These are phyloP conservation scores for Melanotaenia pygmaea DNA, from an alignment of 2,797 vertebrate species.

Conservation along the genomic window DNA sequence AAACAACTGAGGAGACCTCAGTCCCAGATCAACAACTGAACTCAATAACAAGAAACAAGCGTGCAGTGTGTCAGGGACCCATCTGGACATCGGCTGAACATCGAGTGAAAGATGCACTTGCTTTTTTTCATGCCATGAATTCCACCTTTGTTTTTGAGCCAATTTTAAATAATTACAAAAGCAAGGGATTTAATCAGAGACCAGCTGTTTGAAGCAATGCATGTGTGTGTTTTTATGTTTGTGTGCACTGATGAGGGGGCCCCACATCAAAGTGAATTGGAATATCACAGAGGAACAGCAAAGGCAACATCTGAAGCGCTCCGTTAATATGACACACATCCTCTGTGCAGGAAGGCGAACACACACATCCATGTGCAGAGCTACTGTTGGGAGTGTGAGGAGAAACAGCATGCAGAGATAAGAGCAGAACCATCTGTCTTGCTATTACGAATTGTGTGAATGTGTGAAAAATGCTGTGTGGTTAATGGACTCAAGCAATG, in stretches of 20 bases:
- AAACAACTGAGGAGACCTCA: slow-evolving; percentile 56
- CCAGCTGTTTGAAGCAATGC: slow-evolving; percentile 70
- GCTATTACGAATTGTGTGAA: slow-evolving; percentile 47
- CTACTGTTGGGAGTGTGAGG: slow-evolving; percentile 37
- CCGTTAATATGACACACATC: slow-evolving; percentile 42
- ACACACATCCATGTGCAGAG: not conserved
- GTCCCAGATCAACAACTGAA: slow-evolving; percentile 61
- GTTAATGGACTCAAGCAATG: slow-evolving; percentile 63
- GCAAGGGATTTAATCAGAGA: slow-evolving; percentile 77
- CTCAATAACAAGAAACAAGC: slow-evolving; percentile 68
- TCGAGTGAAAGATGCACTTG: slow-evolving; percentile 63
- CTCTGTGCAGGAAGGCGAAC: not conserved
- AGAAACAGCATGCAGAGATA: slow-evolving; percentile 51
- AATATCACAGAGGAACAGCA: slow-evolving; percentile 68
- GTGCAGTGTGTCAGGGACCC: slow-evolving; percentile 64
- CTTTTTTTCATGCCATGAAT: slow-evolving; percentile 58
- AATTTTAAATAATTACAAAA: slow-evolving; percentile 80
- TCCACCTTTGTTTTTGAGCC: slow-evolving; percentile 76
- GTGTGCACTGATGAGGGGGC: slow-evolving; percentile 54
- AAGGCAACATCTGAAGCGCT: slow-evolving; percentile 64
- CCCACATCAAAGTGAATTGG: slow-evolving; percentile 74
- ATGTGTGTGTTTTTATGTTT: slow-evolving; percentile 51
- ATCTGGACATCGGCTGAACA: slow-evolving; percentile 68
- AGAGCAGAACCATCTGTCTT: slow-evolving; percentile 71
- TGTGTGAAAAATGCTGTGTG: slow-evolving; percentile 54